Evolutionary conservation across 2,113 vertebrate genomes (phyloP), one percentile per base, ranked within the genome.

Genomic region (Caloenas nicobarica): DNA sequence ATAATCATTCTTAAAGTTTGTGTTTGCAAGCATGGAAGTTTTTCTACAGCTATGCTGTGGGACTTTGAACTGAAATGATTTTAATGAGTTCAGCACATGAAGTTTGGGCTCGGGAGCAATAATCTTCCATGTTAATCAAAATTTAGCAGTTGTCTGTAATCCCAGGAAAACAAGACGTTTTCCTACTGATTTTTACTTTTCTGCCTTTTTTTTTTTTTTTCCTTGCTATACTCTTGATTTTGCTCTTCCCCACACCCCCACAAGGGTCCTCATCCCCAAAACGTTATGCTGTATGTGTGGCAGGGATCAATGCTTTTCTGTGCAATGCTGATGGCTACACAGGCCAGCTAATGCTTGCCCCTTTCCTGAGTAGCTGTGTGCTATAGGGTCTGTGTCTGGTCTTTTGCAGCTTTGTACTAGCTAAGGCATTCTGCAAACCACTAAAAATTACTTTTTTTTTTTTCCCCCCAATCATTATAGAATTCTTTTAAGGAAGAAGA

Each of bases 201-300:
- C 11, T 34, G 3, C 13, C 4, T 62, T 57, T 60, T 81, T 28
- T 28, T 33, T 28, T 46, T 76, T 54, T 29, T n/a, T n/a, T 31
- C 26, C n/a, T 48, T 81, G 17, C 19, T 80, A 46, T 88, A 44
- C 34, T 78, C 15, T 46, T 74, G 14, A 5, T 92, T 92, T 86
- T 4, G 1, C 8, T 18, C 40, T 73, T 68, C 6, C 10, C 7
- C 5, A 17, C 11, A 4, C 2, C 3, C 6, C 5, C 13, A 3
- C 50, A 24, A 51, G 12, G 6, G 26, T 53, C 11, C 13, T 69
- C 36, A n/a, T 53, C 11, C 34, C 24, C 2, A 4, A 24, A 76
- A 33, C 10, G 11, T 56, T 73, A 24, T 2, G 0, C 10, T 24
- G 1, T 81, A 3, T 50, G 22, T 82, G 6, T 28, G 33, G 12